phyloP scores from a whole-genome alignment of 2,888 invertebrate species.

The Cerceris rybyensis region DNA sequence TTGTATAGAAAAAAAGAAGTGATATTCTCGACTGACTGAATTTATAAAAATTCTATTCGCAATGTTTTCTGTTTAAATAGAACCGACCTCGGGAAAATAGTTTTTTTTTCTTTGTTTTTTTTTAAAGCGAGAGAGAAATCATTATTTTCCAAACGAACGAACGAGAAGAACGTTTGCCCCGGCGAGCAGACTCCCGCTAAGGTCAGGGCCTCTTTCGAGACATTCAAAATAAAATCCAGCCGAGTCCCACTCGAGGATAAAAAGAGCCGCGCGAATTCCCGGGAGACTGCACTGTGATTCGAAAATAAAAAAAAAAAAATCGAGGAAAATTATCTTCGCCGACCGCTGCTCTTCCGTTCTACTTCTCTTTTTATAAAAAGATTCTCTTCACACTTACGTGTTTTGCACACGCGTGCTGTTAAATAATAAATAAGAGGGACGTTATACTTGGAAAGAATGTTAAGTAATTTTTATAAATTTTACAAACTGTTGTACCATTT shows the following conservation, averaged over 20 bases:
- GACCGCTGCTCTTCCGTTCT: background rate
- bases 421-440: no score
- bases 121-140: constrained; percentile 5
- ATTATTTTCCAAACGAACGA: constrained; percentile 34
- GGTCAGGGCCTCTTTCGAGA: constrained; percentile 46
- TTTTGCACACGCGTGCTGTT: background rate
- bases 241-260: constrained; percentile 12
- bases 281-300: constrained; percentile 33
- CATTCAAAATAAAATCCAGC: constrained; percentile 55
- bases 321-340: constrained; percentile 49
- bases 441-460: no score
- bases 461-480: no score
- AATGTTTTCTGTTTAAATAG: no score
- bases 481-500: no score
- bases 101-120: no score
- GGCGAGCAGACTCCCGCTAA: constrained; percentile 46
- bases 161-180: constrained; percentile 16
- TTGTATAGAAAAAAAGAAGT: no score
- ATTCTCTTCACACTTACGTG: background rate
- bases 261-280: constrained; percentile 45
- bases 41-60: no score
- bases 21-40: no score
- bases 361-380: background rate
- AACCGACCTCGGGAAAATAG: background rate
- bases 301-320: constrained; percentile 43